phyloP scores from a whole-genome alignment of 2,113 vertebrate species.

The Ceuthmochares aereus region DNA sequence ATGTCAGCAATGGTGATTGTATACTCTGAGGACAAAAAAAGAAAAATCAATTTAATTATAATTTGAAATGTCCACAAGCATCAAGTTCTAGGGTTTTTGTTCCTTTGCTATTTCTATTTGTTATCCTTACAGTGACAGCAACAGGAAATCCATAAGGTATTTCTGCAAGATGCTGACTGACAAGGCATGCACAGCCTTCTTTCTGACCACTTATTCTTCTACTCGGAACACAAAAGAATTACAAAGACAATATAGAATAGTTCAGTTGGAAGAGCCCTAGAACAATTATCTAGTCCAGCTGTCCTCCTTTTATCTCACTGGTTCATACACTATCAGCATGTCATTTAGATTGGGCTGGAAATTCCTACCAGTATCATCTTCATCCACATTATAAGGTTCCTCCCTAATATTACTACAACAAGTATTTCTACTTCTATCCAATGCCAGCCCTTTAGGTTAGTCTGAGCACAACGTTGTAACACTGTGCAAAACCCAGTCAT shows the following conservation, averaged over 20 bases:
- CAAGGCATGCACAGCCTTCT: background rate
- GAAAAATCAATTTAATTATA: background rate
- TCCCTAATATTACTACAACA: background rate
- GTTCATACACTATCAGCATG: rapidly evolving
- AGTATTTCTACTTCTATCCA: background rate
- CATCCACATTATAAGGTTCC: background rate
- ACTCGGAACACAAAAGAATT: background rate
- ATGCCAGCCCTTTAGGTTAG: background rate
- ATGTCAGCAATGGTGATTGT: background rate
- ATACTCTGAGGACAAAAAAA: background rate
- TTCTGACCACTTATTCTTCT: background rate
- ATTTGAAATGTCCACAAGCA: background rate
- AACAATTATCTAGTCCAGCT: background rate
- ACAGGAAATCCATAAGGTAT: background rate
- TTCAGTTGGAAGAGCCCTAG: background rate
- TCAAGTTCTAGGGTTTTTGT: background rate
- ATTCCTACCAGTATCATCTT: background rate
- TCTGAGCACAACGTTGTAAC: background rate
- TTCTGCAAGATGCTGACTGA: background rate
- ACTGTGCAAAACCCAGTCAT: background rate
- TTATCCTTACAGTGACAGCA: background rate
- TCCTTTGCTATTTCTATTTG: background rate
- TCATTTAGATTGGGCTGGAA: background rate
- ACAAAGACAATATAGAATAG: background rate
- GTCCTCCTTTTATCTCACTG: background rate